Evolutionary conservation across 1,140 invertebrate genomes (phyloP).

Genomic region (Neuroterus valhalla): DNA sequence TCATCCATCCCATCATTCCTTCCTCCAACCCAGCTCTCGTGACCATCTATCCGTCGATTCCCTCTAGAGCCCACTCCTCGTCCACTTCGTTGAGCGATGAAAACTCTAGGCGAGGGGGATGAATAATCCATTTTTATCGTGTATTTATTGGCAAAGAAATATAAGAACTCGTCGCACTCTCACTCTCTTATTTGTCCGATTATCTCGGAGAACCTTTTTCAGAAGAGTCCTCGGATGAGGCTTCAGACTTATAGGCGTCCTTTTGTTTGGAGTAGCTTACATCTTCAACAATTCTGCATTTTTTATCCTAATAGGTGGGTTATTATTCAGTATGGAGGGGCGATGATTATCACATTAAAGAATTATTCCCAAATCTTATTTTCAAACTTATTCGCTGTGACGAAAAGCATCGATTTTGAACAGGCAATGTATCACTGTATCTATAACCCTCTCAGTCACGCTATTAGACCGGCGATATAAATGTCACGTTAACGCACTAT

Average conservation of each 20-base stretch:
- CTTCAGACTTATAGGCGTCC: not conserved
- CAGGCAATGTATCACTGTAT: too few species aligned
- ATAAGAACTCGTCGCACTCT: slow-evolving; percentile 24
- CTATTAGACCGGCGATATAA: too few species aligned
- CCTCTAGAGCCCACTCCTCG: slow-evolving; percentile 17
- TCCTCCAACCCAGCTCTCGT: not conserved
- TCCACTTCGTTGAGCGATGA: slow-evolving; percentile 28
- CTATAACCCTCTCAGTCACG: too few species aligned
- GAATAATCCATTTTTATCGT: slow-evolving; percentile 29
- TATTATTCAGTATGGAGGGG: too few species aligned
- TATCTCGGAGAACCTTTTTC: not conserved
- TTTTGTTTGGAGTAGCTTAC: too few species aligned
- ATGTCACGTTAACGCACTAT: too few species aligned
- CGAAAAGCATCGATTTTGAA: too few species aligned
- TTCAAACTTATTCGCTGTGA: too few species aligned
- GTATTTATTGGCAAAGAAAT: slow-evolving; percentile 26
- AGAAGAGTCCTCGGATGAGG: not conserved
- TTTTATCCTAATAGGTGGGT: too few species aligned
- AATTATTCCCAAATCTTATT: too few species aligned
- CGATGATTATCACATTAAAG: too few species aligned
- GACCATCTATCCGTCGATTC: slow-evolving; percentile 6
- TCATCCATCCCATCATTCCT: not conserved
- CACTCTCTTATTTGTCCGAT: slow-evolving; percentile 9
- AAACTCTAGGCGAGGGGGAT: slow-evolving; percentile 12
- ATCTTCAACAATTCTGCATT: too few species aligned